Percentiles rank a stretch among this genome's conserved stretches.
These are phyloP conservation scores for Myotis yumanensis DNA, from an alignment of 2,113 vertebrate species.

Conservation along the genomic window DNA sequence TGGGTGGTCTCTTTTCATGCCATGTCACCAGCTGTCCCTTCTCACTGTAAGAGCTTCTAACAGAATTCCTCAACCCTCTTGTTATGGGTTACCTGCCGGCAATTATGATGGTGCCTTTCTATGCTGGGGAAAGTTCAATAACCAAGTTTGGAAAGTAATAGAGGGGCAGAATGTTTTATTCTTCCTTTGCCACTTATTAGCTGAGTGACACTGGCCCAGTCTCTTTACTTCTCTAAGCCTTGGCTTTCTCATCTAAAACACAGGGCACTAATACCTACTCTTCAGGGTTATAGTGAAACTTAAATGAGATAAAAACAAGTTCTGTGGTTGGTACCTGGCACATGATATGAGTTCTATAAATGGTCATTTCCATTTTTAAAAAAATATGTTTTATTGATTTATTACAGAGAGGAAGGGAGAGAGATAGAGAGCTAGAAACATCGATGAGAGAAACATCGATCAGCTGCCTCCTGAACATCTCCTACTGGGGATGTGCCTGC, in stretches of 20 bases:
- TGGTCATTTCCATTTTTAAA: neutral
- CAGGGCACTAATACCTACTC: neutral
- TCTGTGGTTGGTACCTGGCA: neutral
- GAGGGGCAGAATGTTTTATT: neutral
- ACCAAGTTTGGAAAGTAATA: neutral
- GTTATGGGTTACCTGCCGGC: neutral
- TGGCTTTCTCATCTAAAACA: neutral
- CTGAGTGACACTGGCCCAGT: neutral
- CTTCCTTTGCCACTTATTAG: neutral
- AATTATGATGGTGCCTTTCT: neutral
- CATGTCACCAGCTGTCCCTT: neutral
- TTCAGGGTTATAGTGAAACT: conserved; percentile 1
- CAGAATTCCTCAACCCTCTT: neutral
- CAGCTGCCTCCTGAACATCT: no score
- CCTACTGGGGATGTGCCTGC: no score
- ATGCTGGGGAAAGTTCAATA: neutral
- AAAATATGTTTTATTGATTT: no score
- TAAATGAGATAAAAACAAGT: conserved; percentile 14
- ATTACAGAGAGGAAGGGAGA: no score
- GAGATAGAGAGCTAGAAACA: no score
- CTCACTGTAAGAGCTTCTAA: neutral
- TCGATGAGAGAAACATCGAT: no score
- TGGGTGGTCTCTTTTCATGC: neutral
- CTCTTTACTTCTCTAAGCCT: neutral
- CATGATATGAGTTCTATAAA: neutral